These are phyloP conservation scores for Noctuana brunneofusca DNA, from an alignment of 2,888 invertebrate genomes.

Conservation along the genomic window DNA sequence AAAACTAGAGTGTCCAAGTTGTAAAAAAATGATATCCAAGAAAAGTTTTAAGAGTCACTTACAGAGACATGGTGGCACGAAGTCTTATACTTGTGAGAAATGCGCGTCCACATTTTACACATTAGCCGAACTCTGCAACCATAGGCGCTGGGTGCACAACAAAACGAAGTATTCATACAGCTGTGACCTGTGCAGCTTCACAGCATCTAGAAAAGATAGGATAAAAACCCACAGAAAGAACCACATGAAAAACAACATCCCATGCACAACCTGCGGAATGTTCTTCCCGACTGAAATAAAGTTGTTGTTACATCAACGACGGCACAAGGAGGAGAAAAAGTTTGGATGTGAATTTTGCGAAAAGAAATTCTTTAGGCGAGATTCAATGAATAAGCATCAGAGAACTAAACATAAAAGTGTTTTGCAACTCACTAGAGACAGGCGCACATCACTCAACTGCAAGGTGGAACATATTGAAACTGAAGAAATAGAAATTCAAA, in stretches of 20 bases:
- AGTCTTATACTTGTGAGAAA: conserved; percentile 60
- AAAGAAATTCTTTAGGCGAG: conserved; percentile 50
- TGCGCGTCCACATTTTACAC: conserved; percentile 66
- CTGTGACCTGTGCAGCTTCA: conserved; percentile 62
- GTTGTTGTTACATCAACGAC: conserved; percentile 53
- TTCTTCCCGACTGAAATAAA: conserved; percentile 56
- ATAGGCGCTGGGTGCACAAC: conserved; percentile 54
- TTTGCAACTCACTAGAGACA: not conserved
- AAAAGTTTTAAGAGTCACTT: conserved; percentile 53
- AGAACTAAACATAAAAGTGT: conserved; percentile 39
- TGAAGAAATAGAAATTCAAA: not conserved
- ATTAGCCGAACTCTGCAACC: conserved; percentile 59
- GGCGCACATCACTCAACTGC: not conserved
- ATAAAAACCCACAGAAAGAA: conserved; percentile 54
- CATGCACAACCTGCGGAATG: conserved; percentile 61
- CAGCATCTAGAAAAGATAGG: conserved; percentile 42
- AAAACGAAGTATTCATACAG: conserved; percentile 47
- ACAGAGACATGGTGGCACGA: conserved; percentile 59
- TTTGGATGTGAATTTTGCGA: conserved; percentile 58
- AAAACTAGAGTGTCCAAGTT: conserved; percentile 51
- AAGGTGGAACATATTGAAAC: not conserved
- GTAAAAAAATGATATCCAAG: conserved; percentile 52
- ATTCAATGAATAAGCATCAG: conserved; percentile 49
- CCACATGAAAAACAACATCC: conserved; percentile 54
- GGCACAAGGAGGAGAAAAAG: conserved; percentile 59